A percentile compares a stretch with the other conserved stretches of the same genome.
phyloP scores from a whole-genome alignment of 2,113 vertebrate genomes.

The Eulacestoma nigropectus region DNA sequence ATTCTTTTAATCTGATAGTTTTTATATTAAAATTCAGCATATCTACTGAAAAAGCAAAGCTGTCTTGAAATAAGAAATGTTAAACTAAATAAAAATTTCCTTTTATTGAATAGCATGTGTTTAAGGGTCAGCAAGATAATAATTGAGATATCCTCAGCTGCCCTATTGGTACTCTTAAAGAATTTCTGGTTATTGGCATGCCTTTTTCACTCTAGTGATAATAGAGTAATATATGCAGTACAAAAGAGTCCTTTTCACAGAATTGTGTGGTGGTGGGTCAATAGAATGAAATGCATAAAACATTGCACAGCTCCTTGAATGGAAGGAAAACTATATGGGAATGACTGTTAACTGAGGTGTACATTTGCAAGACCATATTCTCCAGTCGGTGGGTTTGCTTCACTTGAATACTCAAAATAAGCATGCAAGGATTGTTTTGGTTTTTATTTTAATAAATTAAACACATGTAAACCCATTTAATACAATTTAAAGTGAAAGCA shows the following conservation, averaged over 20 bases:
- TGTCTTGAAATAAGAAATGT: not conserved
- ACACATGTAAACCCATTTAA: not conserved
- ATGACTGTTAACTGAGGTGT: not conserved
- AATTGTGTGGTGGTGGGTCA: not conserved
- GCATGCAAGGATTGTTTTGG: not conserved
- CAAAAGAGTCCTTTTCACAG: not conserved
- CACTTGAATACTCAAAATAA: not conserved
- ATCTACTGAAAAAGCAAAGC: not conserved
- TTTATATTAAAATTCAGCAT: constrained; percentile 8
- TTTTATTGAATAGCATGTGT: not conserved
- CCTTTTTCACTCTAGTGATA: not conserved
- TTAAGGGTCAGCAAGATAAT: not conserved
- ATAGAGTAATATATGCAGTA: not conserved
- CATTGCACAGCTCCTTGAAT: not conserved
- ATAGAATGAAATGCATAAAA: not conserved
- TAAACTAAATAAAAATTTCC: not conserved
- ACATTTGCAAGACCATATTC: not conserved
- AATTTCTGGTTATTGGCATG: not conserved
- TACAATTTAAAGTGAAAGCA: not conserved
- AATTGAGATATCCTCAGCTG: not conserved
- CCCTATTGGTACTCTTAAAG: not conserved
- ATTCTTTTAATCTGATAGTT: constrained; percentile 19
- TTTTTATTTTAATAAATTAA: not conserved
- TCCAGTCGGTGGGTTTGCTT: not conserved
- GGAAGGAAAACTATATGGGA: not conserved